These are phyloP conservation scores for Porites divaricata DNA, from an alignment of 92 coral and sea anemone species.

Conservation along the genomic window DNA sequence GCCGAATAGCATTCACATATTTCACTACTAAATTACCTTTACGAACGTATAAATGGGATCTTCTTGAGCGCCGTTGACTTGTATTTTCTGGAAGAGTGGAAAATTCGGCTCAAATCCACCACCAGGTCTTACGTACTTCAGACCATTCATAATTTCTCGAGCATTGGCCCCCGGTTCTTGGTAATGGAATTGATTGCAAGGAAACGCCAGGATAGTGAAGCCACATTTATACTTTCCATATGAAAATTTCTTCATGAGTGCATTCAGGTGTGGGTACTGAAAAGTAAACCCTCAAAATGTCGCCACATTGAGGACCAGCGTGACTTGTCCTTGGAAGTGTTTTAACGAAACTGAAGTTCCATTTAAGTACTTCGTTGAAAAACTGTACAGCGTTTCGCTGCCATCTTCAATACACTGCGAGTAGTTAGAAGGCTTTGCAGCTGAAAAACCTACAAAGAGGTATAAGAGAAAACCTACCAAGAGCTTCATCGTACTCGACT, in stretches of 20 bases:
- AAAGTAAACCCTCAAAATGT: slow-evolving; percentile 77
- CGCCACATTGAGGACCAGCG: slow-evolving; percentile 74
- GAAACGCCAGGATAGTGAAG: slow-evolving; percentile 69
- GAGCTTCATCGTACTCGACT: no score
- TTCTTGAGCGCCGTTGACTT: slow-evolving; percentile 84
- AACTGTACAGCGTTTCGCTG: slow-evolving; percentile 51
- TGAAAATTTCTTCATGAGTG: slow-evolving; percentile 46
- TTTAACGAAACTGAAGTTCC: slow-evolving; percentile 39
- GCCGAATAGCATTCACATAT: neutral
- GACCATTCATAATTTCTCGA: slow-evolving; percentile 74
- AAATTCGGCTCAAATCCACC: slow-evolving; percentile 73
- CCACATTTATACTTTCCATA: slow-evolving; percentile 46
- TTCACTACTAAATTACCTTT: slow-evolving; percentile 66
- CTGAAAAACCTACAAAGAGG: slow-evolving; percentile 12
- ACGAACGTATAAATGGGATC: slow-evolving; percentile 75
- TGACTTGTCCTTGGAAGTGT: slow-evolving; percentile 55
- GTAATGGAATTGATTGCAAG: slow-evolving; percentile 80
- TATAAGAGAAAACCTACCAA: slow-evolving; percentile 1
- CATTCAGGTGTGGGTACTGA: slow-evolving; percentile 80
- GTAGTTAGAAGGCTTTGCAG: neutral
- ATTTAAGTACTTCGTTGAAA: slow-evolving; percentile 43
- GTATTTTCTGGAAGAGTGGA: slow-evolving; percentile 65
- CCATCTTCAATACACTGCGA: neutral
- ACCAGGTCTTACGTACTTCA: slow-evolving; percentile 87
- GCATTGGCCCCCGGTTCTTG: slow-evolving; percentile 88